Evolutionary conservation across 2,888 invertebrate species (phyloP), one percentile per base, ranked within the genome.

Genomic region (Cerastoderma edule): DNA sequence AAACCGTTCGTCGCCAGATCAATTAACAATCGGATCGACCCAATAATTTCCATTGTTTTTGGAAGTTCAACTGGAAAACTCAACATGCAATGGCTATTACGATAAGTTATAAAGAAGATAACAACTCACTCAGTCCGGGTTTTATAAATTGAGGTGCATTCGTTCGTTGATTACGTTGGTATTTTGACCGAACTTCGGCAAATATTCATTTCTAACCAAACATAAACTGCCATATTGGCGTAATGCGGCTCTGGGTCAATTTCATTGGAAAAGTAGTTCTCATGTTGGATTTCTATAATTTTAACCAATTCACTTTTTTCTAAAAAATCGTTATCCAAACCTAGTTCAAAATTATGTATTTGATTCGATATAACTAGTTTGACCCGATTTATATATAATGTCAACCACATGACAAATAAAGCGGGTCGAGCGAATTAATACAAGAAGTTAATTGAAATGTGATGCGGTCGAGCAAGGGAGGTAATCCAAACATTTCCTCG

Each of bases 151-250:
- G 22, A 50, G 10, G 24, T 50, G 50, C 50, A 50, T 50, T 50
- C 22, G 50, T n/a, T 19, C 2, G n/a, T 4, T 2, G 24, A 10
- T 50, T 50, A 50, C 50, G 50, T 50, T 33, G 1, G 22, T 22
- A 10, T 33, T 60, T 3, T n/a, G 19, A 22, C 19, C 46, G 46
- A 64, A 27, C 27, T 53, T 32, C n/a, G 54, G 28, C 24, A 54
- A 54, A 54, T 56, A 54, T 32, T 67, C 35, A 39, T 33, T 4
- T 54, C 35, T 67, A 6, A 19, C 67, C 56, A 67, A 67, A 67
- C 54, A 67, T 27, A 44, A 67, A 60, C 80, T 67, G 74, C 80
- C 80, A 80, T 80, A 66, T 80, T 80, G 68, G 69, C 72, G 80
- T 80, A 46, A 71, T 74, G 33, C 27, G 80, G 80, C 70, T 65